These are phyloP conservation scores for Archaeoteleia sp. DNA, from an alignment of 2,888 invertebrate species.

Conservation along the genomic window DNA sequence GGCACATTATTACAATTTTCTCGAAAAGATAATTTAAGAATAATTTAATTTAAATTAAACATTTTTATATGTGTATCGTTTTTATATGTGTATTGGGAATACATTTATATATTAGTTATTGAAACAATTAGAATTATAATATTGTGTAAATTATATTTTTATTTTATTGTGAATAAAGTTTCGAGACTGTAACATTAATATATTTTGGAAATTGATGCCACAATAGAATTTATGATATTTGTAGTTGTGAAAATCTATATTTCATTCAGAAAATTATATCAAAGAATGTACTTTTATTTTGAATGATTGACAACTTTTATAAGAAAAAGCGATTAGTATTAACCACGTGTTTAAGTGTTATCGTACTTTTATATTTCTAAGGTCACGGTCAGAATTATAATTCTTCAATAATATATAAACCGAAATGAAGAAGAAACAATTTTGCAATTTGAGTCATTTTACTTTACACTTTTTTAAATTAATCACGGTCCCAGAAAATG, in stretches of 20 bases:
- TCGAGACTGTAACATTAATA: too few species aligned
- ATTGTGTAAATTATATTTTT: too few species aligned
- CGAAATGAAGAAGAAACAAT: not conserved
- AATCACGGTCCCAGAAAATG: too few species aligned
- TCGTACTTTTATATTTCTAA: constrained; percentile 45
- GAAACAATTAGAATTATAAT: too few species aligned
- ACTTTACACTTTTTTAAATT: too few species aligned
- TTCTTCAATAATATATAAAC: constrained; percentile 20
- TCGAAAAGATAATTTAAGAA: constrained; percentile 1
- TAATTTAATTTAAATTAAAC: not conserved
- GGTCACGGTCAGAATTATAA: constrained; percentile 53
- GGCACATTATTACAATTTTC: not conserved
- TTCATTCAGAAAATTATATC: constrained; percentile 18
- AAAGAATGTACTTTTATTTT: constrained; percentile 20
- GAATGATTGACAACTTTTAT: constrained; percentile 41
- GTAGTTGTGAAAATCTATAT: not conserved
- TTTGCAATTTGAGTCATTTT: too few species aligned
- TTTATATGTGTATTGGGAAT: too few species aligned
- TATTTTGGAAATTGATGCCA: too few species aligned
- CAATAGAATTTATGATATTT: not conserved
- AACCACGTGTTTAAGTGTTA: constrained; percentile 48
- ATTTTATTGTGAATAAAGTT: too few species aligned
- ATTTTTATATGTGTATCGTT: too few species aligned
- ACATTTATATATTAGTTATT: too few species aligned
- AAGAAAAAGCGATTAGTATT: constrained; percentile 35